phyloP scores from a whole-genome alignment of 2,113 vertebrate genomes.

The Rutilus rutilus region DNA sequence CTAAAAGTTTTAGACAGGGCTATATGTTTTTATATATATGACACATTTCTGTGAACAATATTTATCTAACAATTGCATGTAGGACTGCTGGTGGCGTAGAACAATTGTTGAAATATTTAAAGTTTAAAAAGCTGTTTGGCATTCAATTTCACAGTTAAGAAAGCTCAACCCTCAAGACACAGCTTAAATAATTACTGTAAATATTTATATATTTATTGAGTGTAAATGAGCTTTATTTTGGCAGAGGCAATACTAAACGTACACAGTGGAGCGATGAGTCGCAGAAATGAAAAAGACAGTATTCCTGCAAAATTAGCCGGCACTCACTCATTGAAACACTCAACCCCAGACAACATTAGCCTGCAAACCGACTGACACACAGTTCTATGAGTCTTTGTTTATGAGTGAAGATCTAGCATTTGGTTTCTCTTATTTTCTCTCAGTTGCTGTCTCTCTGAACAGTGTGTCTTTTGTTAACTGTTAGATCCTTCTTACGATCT shows the following conservation, averaged over 20 bases:
- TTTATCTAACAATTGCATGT: neutral
- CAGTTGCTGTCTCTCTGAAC: neutral
- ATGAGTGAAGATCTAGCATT: neutral
- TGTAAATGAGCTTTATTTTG: slow-evolving; percentile 31
- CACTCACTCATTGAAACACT: neutral
- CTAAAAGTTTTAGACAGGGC: neutral
- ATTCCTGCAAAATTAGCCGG: neutral
- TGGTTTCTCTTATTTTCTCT: slow-evolving; percentile 1
- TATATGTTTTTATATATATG: neutral
- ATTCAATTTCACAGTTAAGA: neutral
- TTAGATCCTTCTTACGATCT: neutral
- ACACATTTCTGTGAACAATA: neutral
- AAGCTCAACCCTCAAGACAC: slow-evolving; percentile 7
- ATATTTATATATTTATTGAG: neutral
- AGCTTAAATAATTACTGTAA: slow-evolving; percentile 8
- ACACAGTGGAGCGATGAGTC: neutral
- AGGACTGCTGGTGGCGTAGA: neutral
- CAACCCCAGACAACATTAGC: neutral
- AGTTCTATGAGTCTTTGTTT: neutral
- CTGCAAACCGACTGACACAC: neutral
- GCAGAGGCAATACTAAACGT: neutral
- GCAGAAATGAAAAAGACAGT: neutral
- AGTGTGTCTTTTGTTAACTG: neutral
- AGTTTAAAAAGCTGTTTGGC: neutral
- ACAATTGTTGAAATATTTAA: slow-evolving; percentile 1